These are phyloP conservation scores for Ephestia elutella DNA, from an alignment of 1,140 invertebrate species.

Conservation along the genomic window DNA sequence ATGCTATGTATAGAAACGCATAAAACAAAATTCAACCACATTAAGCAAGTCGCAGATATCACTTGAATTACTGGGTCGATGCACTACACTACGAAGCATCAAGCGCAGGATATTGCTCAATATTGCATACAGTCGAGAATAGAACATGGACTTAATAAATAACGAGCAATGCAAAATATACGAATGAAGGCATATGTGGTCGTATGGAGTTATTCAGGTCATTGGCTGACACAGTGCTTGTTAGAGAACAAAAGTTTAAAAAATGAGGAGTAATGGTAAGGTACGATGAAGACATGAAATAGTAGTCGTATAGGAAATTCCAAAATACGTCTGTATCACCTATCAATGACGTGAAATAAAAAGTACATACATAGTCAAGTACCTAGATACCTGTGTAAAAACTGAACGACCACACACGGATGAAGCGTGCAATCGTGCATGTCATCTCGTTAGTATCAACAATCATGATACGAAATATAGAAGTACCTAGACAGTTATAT, in stretches of 20 bases:
- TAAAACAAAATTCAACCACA: too few relatives aligned
- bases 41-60: background rate
- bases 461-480: too few relatives aligned
- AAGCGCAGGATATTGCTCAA: slow-evolving; percentile 37
- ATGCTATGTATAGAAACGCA: too few relatives aligned
- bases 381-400: too few relatives aligned
- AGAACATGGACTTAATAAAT: background rate
- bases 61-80: slow-evolving; percentile 24
- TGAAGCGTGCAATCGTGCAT: slow-evolving; percentile 22
- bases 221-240: slow-evolving; percentile 12
- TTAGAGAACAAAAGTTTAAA: background rate
- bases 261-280: background rate
- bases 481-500: too few relatives aligned
- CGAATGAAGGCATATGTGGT: background rate
- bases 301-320: too few relatives aligned
- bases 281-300: background rate
- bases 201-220: slow-evolving; percentile 14
- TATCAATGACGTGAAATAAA: too few relatives aligned
- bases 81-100: slow-evolving; percentile 27
- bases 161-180: background rate
- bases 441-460: slow-evolving; percentile 18
- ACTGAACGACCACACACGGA: too few relatives aligned
- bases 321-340: too few relatives aligned
- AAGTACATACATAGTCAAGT: too few relatives aligned
- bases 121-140: slow-evolving; percentile 14